Percentiles rank a stretch among this genome's conserved stretches.
These are phyloP conservation scores for Amblyopsis hoosieri DNA, from an alignment of 2,797 vertebrate genomes.

Conservation along the genomic window DNA sequence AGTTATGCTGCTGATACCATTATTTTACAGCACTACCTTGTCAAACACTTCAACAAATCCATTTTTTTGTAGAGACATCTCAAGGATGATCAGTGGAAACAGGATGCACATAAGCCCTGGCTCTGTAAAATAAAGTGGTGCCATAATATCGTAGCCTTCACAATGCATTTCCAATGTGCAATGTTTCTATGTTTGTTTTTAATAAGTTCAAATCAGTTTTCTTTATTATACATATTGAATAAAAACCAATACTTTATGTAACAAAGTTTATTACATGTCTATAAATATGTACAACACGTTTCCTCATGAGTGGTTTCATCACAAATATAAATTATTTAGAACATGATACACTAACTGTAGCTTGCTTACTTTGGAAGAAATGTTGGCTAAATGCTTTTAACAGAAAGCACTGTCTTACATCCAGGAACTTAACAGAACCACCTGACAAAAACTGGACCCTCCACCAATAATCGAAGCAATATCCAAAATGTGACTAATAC, in stretches of 20 bases:
- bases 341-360: conserved; percentile 67
- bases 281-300: conserved; percentile 98
- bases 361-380: conserved; percentile 49
- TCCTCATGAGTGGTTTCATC: conserved; percentile 92
- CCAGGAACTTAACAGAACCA: conserved; percentile 33
- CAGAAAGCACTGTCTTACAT: conserved; percentile 30
- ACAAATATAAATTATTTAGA: conserved; percentile 98
- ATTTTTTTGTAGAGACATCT: no score
- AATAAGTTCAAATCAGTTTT: not conserved
- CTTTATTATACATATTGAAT: no score
- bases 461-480: conserved; percentile 28
- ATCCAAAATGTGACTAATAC: conserved; percentile 61
- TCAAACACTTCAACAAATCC: no score
- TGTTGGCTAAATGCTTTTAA: conserved; percentile 52
- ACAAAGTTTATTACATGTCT: conserved; percentile 99
- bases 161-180: no score
- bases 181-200: no score
- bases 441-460: conserved; percentile 49
- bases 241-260: conserved; percentile 80
- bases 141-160: no score
- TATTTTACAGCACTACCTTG: no score
- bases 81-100: no score
- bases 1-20: no score
- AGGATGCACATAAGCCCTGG: no score
- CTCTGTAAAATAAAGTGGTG: no score